Evolutionary conservation across 2,888 invertebrate genomes (phyloP).

Genomic region (Aricia artaxerxes): DNA sequence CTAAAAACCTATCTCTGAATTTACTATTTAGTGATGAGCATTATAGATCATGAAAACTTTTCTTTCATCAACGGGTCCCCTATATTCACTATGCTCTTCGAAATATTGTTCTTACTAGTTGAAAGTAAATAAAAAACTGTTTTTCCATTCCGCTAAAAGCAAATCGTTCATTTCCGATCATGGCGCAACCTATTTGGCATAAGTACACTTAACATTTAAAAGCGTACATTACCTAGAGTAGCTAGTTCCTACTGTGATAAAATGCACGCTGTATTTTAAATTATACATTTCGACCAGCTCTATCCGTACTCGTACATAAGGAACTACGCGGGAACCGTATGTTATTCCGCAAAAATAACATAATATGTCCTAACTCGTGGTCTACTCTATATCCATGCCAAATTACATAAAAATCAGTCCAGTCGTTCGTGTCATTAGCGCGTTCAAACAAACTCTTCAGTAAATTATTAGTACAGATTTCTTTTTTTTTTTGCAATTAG

Average conservation of each 20-base stretch:
- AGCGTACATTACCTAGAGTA: not conserved
- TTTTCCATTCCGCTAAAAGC: slow-evolving; percentile 1
- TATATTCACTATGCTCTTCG: not conserved
- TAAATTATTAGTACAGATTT: not conserved
- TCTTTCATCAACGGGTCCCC: not conserved
- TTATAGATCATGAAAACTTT: too few species aligned
- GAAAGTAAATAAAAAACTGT: not conserved
- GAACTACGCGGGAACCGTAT: not conserved
- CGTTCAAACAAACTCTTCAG: too few species aligned
- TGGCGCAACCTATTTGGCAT: not conserved
- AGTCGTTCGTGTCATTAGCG: too few species aligned
- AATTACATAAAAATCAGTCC: not conserved
- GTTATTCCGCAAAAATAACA: not conserved
- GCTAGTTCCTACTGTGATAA: not conserved
- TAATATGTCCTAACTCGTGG: not conserved
- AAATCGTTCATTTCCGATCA: not conserved
- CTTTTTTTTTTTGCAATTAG: not conserved
- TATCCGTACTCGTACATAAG: not conserved
- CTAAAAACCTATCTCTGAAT: too few species aligned
- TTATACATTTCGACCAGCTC: not conserved
- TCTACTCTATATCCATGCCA: not conserved
- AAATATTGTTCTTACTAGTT: not conserved
- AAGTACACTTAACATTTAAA: slow-evolving; percentile 14
- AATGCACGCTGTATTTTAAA: not conserved
- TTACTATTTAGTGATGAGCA: too few species aligned